Conservation (phyloP, 1,140 invertebrate genomes). For the Daktulosphaira vitifoliae region DNA sequence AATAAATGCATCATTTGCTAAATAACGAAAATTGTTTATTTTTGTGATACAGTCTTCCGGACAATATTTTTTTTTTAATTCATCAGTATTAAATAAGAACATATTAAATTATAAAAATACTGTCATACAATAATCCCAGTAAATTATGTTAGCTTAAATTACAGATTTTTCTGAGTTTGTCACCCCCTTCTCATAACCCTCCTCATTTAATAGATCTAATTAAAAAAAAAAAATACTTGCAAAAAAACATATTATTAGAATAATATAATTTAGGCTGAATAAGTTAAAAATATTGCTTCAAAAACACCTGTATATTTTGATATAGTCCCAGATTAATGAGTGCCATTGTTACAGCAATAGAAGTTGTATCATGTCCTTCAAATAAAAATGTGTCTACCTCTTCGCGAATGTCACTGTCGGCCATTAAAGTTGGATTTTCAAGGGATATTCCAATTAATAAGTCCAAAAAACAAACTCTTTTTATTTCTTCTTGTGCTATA, state of each 20-base stretch:
- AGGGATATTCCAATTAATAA: constrained; percentile 48
- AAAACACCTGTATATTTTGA: constrained; percentile 51
- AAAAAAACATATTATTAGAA: background rate
- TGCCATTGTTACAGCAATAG: constrained; percentile 56
- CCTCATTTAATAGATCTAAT: no score
- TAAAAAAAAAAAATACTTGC: background rate
- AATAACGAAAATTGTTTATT: no score
- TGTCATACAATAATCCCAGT: no score
- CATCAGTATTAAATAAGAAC: no score
- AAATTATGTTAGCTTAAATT: no score
- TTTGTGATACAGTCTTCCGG: no score
- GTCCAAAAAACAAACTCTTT: constrained; percentile 44
- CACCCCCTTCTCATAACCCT: no score
- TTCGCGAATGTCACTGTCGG: constrained; percentile 37
- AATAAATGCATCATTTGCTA: no score
- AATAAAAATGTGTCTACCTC: constrained; percentile 36
- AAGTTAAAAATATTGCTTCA: background rate
- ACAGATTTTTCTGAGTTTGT: no score
- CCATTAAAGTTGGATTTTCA: constrained; percentile 38
- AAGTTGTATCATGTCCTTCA: constrained; percentile 72
- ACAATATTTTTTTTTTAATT: no score
- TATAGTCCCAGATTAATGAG: constrained; percentile 58
- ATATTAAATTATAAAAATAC: no score
- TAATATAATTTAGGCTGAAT: background rate
- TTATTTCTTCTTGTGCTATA: no score